These are phyloP conservation scores for Anthonomus grandis DNA, from an alignment of 1,140 invertebrate genomes.

Conservation along the genomic window DNA sequence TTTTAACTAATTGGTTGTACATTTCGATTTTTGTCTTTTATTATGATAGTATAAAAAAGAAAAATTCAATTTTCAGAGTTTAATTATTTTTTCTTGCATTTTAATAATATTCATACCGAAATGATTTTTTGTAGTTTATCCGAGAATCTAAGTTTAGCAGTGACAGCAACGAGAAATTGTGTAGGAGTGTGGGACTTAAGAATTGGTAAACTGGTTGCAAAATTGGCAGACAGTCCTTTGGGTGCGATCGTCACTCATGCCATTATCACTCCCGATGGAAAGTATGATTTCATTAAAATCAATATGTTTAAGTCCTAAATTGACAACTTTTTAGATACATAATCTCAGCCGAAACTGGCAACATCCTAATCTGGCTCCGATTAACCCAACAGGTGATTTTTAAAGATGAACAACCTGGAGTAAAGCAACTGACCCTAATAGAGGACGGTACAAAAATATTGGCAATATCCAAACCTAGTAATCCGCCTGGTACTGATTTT, in stretches of 20 bases:
- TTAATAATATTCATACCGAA: too few relatives aligned
- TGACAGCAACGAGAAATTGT: constrained; percentile 87
- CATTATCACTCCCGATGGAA: constrained; percentile 79
- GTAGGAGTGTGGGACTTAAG: constrained; percentile 94
- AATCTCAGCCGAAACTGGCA: constrained; percentile 88
- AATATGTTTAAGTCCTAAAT: constrained; percentile 9
- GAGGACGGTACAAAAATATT: constrained; percentile 81
- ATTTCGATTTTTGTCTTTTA: too few relatives aligned
- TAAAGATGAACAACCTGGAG: constrained; percentile 79
- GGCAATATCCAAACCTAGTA: constrained; percentile 72
- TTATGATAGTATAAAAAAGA: too few relatives aligned
- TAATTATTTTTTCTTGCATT: too few relatives aligned
- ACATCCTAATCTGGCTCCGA: constrained; percentile 90
- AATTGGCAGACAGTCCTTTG: constrained; percentile 86
- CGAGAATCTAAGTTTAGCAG: constrained; percentile 69
- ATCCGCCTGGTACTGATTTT: constrained; percentile 57
- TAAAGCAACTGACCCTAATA: constrained; percentile 81
- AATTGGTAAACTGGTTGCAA: constrained; percentile 76
- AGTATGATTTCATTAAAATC: constrained; percentile 52
- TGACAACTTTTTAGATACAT: constrained; percentile 59
- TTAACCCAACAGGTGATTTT: constrained; percentile 76
- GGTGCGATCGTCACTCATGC: constrained; percentile 95
- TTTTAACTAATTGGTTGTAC: too few relatives aligned
- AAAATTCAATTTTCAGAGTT: too few relatives aligned
- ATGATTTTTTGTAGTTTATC: constrained; percentile 70